A percentile compares a stretch with the other conserved stretches of the same genome.
phyloP scores from a whole-genome alignment of 2,888 invertebrate genomes.

The Agonopterix heracliana region DNA sequence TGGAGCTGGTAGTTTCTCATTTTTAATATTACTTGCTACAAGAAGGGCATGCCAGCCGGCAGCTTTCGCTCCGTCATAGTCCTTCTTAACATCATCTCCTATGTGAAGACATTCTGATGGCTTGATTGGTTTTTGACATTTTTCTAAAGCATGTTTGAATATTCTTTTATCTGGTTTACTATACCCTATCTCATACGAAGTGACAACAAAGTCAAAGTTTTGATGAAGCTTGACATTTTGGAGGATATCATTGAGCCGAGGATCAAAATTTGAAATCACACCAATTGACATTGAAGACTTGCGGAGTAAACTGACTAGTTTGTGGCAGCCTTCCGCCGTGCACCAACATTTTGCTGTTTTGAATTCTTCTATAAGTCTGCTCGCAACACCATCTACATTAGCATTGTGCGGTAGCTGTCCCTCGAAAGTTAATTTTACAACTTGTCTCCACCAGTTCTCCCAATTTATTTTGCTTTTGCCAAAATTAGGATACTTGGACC shows the following conservation, averaged over 20 bases:
- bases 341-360: constrained; percentile 85
- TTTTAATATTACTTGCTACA: constrained; percentile 22
- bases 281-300: constrained; percentile 75
- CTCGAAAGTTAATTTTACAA: constrained; percentile 80
- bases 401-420: constrained; percentile 53
- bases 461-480: constrained; percentile 83
- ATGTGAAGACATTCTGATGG: constrained; percentile 86
- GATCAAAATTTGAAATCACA: constrained; percentile 93
- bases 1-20: constrained; percentile 24
- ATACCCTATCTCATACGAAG: constrained; percentile 83
- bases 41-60: constrained; percentile 85
- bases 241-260: constrained; percentile 83
- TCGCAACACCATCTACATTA: constrained; percentile 59
- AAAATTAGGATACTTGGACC: constrained; percentile 85
- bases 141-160: constrained; percentile 78
- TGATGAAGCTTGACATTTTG: constrained; percentile 78
- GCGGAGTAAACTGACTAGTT: constrained; percentile 78
- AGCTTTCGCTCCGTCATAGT: constrained; percentile 85
- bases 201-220: constrained; percentile 87
- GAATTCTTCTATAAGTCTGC: constrained; percentile 81
- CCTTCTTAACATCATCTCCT: constrained; percentile 85
- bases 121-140: constrained; percentile 51
- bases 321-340: constrained; percentile 76
- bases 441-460: constrained; percentile 88
- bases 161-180: constrained; percentile 87